Evolutionary conservation across 2,797 vertebrate genomes (phyloP), one percentile per base, ranked within the genome.

Genomic region (Bovichtus variegatus): DNA sequence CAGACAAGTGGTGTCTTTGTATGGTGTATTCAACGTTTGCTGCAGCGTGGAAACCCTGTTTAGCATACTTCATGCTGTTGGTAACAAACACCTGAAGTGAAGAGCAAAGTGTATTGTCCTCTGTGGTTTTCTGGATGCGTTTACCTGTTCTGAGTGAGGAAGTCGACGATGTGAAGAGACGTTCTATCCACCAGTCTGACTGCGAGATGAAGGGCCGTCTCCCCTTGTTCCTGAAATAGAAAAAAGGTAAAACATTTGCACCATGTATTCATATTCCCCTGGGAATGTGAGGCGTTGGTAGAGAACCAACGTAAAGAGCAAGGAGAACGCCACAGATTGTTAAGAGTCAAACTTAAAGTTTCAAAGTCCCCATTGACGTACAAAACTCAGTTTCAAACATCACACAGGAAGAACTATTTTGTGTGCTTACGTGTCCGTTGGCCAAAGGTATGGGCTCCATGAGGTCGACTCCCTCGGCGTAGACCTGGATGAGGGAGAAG

Each of bases 141-240:
- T 91, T 79, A 97, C 98, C 98, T 99, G 91, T 99, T 99, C 91
- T 99, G 98, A 44, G 98, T 97, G 89, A 99, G 93, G 71, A 99
- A 99, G 93, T 99, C 98, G 1, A 99, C 96, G 1, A 99, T 98
- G 89, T 99, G 98, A 69, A 99, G 97, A 5, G 98, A 99, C 0
- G 97, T 99, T 78, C 98, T 93, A 84, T 99, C 98, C 78, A 99
- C 98, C 9, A 98, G 96, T 82, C 98, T 94, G 85, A 99, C 98
- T 0, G 98, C 98, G 4, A 99, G 96, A 81, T 99, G 98, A 67
- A 99, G 96, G 0, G 98, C 98, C 0, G 98, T 99, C 92, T 99
- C 98, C 0, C 97, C 97, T 54, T 97, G 97, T 86, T 99, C 98
- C 98, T 99, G 87, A 8, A 78, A 79, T 40, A 43, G 66, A 69